Evolutionary conservation across 2,797 vertebrate species (phyloP).

Genomic region (Rhinophrynus dorsalis): DNA sequence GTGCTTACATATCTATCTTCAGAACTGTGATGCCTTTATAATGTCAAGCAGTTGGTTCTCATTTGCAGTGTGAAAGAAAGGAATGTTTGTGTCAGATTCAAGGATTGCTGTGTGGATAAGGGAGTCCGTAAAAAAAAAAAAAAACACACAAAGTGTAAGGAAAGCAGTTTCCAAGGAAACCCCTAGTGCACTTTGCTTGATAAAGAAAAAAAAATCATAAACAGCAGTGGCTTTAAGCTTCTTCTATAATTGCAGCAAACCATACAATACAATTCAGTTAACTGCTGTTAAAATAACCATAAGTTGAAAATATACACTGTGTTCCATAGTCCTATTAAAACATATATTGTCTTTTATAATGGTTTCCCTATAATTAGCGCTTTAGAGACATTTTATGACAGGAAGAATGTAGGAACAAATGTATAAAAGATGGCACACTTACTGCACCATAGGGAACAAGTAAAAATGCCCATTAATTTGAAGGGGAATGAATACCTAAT

Average conservation of each 20-base stretch:
- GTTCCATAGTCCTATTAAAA: not conserved
- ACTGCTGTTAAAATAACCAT: too few species aligned
- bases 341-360: too few species aligned
- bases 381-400: too few species aligned
- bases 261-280: too few species aligned
- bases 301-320: too few species aligned
- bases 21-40: slow-evolving; percentile 24
- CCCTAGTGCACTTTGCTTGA: not conserved
- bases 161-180: slow-evolving; percentile 36
- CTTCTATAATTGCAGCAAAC: not conserved
- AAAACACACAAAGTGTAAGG: too few species aligned
- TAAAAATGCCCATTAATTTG: too few species aligned
- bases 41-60: slow-evolving; percentile 13
- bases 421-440: too few species aligned
- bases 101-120: slow-evolving; percentile 16
- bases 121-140: slow-evolving; percentile 30
- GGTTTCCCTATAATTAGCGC: too few species aligned
- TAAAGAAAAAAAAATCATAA: not conserved
- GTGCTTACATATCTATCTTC: slow-evolving; percentile 23
- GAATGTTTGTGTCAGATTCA: slow-evolving; percentile 9
- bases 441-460: too few species aligned
- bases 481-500: too few species aligned
- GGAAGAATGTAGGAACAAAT: too few species aligned
- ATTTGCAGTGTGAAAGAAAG: slow-evolving; percentile 17
- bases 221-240: slow-evolving; percentile 2